phyloP scores from a whole-genome alignment of 2,888 invertebrate species.

The Cybosia mesomella region DNA sequence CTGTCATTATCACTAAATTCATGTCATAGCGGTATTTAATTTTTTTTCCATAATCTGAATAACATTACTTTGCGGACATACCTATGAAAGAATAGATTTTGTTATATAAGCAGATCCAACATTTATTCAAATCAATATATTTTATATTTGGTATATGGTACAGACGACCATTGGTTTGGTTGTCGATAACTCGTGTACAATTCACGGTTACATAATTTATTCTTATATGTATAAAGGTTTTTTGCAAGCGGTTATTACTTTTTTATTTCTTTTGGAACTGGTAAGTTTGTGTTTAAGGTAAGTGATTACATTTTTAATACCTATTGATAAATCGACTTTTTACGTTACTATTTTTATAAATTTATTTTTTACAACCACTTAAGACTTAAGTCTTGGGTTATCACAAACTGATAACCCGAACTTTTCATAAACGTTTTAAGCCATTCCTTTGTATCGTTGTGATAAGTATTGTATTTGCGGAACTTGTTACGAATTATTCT shows the following conservation, averaged over 20 bases:
- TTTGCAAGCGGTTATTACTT: slow-evolving; percentile 1
- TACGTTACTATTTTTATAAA: not conserved
- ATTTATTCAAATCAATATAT: slow-evolving; percentile 28
- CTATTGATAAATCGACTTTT: slow-evolving; percentile 2
- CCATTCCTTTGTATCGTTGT: slow-evolving; percentile 4
- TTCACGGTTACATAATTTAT: slow-evolving; percentile 34
- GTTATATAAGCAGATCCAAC: slow-evolving; percentile 36
- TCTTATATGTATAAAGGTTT: slow-evolving; percentile 9
- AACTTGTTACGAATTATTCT: slow-evolving; percentile 9
- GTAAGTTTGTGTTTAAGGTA: not conserved
- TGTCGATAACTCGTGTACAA: slow-evolving; percentile 27
- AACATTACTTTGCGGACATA: not conserved
- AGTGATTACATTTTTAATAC: slow-evolving; percentile 6
- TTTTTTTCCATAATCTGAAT: not conserved
- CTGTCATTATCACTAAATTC: slow-evolving; percentile 27
- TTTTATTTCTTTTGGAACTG: slow-evolving; percentile 13
- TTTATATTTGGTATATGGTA: slow-evolving; percentile 24
- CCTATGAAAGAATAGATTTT: slow-evolving; percentile 10
- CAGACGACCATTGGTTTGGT: slow-evolving; percentile 32
- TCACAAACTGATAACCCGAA: slow-evolving; percentile 42
- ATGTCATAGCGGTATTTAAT: not conserved
- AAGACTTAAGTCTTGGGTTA: slow-evolving; percentile 33
- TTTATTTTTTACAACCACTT: slow-evolving; percentile 3
- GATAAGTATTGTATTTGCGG: slow-evolving; percentile 16
- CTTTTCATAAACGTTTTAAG: slow-evolving; percentile 24